Evolutionary conservation across 2,797 vertebrate genomes (phyloP).

Genomic region (Tamandua tetradactyla): DNA sequence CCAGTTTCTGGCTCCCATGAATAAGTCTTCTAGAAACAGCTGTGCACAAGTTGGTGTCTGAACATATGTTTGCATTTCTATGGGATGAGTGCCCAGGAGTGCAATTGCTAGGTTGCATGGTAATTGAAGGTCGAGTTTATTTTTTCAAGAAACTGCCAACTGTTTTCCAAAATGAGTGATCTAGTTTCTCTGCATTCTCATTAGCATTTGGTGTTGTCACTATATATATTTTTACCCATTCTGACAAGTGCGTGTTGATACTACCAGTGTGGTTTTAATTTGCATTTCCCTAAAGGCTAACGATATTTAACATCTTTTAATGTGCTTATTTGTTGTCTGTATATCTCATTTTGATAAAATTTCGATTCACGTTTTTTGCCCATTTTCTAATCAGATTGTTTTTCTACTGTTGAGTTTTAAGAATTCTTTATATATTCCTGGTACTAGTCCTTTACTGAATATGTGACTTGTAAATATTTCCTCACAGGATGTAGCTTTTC

Average conservation of each 20-base stretch:
- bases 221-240: neutral
- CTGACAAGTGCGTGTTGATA: neutral
- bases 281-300: neutral
- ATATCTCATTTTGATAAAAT: too few species aligned
- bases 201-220: neutral
- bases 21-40: neutral
- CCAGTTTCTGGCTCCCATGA: neutral
- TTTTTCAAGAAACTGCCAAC: neutral
- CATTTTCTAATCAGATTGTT: too few species aligned
- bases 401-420: too few species aligned
- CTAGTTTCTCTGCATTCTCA: neutral
- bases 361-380: too few species aligned
- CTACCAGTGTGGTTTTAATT: neutral
- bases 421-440: neutral
- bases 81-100: neutral
- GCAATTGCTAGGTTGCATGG: neutral
- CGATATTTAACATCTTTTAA: neutral
- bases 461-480: neutral
- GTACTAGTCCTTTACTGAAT: neutral
- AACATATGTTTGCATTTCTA: neutral
- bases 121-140: neutral
- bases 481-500: neutral
- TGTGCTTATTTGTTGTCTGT: too few species aligned
- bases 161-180: neutral
- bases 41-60: neutral